Evolutionary conservation across 2,888 invertebrate genomes (phyloP).

Genomic region (Dryobotodes eremita): DNA sequence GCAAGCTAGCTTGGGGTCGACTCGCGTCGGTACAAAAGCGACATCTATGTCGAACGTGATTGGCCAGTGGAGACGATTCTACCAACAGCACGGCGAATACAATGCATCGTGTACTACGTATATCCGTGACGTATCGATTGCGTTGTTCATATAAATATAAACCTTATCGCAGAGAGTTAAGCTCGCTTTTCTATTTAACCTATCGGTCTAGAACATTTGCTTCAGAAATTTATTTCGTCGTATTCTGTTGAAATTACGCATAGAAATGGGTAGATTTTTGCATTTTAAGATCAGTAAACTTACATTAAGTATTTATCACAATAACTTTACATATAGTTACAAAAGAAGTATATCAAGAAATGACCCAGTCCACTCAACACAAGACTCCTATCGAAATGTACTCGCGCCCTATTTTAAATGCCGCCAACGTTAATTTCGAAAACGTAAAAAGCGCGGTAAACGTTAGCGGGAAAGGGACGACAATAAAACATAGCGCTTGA

Average conservation of each 20-base stretch:
- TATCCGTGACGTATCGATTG: slow-evolving; percentile 84
- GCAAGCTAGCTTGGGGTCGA: slow-evolving; percentile 89
- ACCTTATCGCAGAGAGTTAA: slow-evolving; percentile 54
- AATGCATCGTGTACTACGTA: slow-evolving; percentile 87
- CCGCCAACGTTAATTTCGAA: slow-evolving; percentile 89
- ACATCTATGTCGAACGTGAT: slow-evolving; percentile 85
- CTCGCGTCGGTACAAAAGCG: slow-evolving; percentile 88
- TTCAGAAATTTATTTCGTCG: slow-evolving; percentile 81
- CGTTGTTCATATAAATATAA: slow-evolving; percentile 65
- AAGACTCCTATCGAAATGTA: slow-evolving; percentile 86
- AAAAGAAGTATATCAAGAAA: slow-evolving; percentile 89
- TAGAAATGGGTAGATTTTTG: slow-evolving; percentile 71
- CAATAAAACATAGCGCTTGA: slow-evolving; percentile 89
- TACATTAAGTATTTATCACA: slow-evolving; percentile 74
- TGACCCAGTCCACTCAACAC: slow-evolving; percentile 85
- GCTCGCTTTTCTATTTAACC: slow-evolving; percentile 63
- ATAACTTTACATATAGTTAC: slow-evolving; percentile 75
- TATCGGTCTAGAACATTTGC: slow-evolving; percentile 82
- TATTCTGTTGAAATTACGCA: slow-evolving; percentile 77
- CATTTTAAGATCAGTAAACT: slow-evolving; percentile 64
- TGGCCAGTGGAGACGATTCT: slow-evolving; percentile 80
- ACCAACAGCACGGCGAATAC: slow-evolving; percentile 80
- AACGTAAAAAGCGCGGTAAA: slow-evolving; percentile 89
- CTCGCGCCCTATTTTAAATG: slow-evolving; percentile 89
- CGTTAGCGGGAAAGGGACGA: slow-evolving; percentile 88